Evolutionary conservation across 1,140 invertebrate genomes (phyloP), one percentile per base, ranked within the genome.

Genomic region (Geopemphigus sp.): DNA sequence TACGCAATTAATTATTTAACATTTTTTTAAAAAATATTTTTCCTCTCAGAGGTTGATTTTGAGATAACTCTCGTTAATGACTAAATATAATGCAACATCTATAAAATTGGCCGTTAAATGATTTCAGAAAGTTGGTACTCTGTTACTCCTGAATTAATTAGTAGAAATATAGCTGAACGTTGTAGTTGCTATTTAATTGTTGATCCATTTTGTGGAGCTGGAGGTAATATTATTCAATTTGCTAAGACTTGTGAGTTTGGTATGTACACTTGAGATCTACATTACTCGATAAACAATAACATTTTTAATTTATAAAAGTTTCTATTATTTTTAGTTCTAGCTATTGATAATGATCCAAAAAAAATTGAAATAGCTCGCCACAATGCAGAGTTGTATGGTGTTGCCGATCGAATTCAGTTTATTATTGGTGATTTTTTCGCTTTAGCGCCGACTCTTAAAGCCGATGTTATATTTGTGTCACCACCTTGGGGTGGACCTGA

Each of bases 161-260:
- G 96, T 24, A 87, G 89, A 78, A 93, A 99, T 85, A 93, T 97
- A 82, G 97, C 98, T 0, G 88, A 92, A 82, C 89, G 93, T 80
- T 91, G 90, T 82, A 85, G 87, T 82, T 91, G 90, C 84, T 92
- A 95, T 85, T 85, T 95, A 0, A 91, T 99, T n/a, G 86, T 99
- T 0, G 97, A 99, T 89, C 97, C 92, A 8, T 99, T 99, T 87
- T 98, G 97, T 87, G 98, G 98, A 45, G 95, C 95, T 82, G 98
- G 98, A 15, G 98, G 98, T 14, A 99, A 99, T 87, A 87, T 94
- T 1, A 99, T 99, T 85, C 97, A 99, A 86, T 98, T 99, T 87
- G 97, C 97, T 6, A 87, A 90, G 26, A 93, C 91, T 14, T 96
- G 95, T 85, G 88, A 92, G 83, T 90, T 90, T 89, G 94, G 94